Conservation (phyloP, 2,888 invertebrate genomes). For the Hirtodrosophila duncani region DNA sequence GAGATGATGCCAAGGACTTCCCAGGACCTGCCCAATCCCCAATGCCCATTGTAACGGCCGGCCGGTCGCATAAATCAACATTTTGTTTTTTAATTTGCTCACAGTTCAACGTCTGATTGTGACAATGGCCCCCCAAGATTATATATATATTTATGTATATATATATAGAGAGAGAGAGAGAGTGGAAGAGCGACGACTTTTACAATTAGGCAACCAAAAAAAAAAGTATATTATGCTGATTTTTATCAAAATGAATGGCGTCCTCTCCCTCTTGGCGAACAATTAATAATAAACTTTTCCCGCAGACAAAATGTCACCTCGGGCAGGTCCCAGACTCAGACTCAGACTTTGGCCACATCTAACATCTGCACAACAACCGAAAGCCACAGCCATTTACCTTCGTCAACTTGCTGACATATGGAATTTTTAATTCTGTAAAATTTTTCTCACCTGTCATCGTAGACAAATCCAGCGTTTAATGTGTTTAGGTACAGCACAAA, state of each 20-base stretch:
- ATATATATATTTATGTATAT: conserved; percentile 9
- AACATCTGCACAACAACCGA: neutral
- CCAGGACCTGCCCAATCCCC: no score
- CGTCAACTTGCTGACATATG: conserved; percentile 69
- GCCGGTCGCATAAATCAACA: conserved; percentile 59
- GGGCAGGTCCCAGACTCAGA: no score
- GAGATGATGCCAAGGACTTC: conserved; percentile 27
- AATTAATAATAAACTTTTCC: conserved; percentile 62
- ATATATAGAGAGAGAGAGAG: conserved; percentile 32
- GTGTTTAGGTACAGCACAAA: conserved; percentile 93
- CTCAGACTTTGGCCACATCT: no score
- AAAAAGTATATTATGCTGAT: conserved; percentile 64
- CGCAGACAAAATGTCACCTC: conserved; percentile 42
- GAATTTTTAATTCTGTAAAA: conserved; percentile 68
- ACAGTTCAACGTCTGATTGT: conserved; percentile 50
- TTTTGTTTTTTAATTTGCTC: conserved; percentile 65
- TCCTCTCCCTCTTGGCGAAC: conserved; percentile 68
- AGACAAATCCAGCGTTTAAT: conserved; percentile 93
- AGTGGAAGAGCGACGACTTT: conserved; percentile 47
- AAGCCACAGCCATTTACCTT: conserved; percentile 54
- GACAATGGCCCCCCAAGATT: conserved; percentile 50
- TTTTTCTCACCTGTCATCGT: conserved; percentile 92
- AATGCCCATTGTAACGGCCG: conserved; percentile 20
- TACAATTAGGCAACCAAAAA: conserved; percentile 59
- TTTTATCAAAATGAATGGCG: conserved; percentile 63